phyloP scores from a whole-genome alignment of 2,113 vertebrate species.

The Entelurus aequoreus region DNA sequence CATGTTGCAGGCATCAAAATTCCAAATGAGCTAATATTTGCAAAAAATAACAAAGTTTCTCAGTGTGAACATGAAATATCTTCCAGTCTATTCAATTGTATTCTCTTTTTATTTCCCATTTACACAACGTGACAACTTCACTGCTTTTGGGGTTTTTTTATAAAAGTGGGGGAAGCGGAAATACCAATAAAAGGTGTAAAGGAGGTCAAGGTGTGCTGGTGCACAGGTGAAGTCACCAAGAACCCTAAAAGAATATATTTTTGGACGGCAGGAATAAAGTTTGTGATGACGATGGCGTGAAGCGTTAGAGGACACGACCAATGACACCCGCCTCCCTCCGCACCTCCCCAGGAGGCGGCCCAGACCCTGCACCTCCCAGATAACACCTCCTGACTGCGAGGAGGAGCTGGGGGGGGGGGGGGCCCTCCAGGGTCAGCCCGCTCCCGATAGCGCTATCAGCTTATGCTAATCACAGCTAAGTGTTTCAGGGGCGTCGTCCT shows the following conservation, averaged over 20 bases:
- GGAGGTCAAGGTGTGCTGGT: no score
- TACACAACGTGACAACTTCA: no score
- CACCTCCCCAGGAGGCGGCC: conserved; percentile 61
- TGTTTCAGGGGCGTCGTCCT: conserved; percentile 67
- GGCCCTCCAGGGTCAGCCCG: conserved; percentile 66
- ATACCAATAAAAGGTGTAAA: no score
- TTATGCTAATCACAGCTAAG: conserved; percentile 77
- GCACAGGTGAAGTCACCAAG: no score
- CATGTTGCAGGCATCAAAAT: no score
- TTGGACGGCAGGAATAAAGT: conserved; percentile 22
- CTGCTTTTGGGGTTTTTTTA: no score
- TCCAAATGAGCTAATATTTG: no score
- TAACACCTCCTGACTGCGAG: conserved; percentile 62
- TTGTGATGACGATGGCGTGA: conserved; percentile 8
- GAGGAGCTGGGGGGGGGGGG: conserved; percentile 12
- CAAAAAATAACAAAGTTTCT: no score
- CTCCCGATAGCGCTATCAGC: conserved; percentile 73
- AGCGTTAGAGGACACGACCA: conserved; percentile 57
- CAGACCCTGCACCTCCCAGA: conserved; percentile 67
- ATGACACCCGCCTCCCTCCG: conserved; percentile 39
- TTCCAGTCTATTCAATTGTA: no score
- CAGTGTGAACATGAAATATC: no score
- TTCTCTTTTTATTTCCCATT: no score
- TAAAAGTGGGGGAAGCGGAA: no score
- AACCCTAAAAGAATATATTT: neutral